Percentiles rank a stretch among this genome's conserved stretches.
Evolutionary conservation across 2,888 invertebrate genomes (phyloP).

Genomic region (Diplolepis rosae): DNA sequence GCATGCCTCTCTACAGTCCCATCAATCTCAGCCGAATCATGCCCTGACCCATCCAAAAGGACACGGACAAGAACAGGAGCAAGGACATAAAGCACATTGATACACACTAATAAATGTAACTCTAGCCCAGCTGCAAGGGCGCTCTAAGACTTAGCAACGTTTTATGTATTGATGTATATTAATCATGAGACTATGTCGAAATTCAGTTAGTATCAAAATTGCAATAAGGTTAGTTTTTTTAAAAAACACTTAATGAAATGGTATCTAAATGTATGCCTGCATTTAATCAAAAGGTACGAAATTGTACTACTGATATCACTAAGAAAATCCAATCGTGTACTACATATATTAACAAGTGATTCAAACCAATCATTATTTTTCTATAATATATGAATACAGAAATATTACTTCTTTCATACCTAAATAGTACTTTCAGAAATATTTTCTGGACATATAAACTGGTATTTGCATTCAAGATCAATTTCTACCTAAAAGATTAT

Average conservation of each 20-base stretch:
- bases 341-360: background rate
- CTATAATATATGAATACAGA: background rate
- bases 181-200: constrained; percentile 46
- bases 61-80: constrained; percentile 73
- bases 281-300: constrained; percentile 64
- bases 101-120: constrained; percentile 71
- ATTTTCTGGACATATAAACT: background rate
- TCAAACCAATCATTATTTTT: background rate
- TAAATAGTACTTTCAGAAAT: background rate
- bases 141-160: constrained; percentile 60
- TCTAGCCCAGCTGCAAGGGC: constrained; percentile 65
- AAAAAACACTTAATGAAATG: constrained; percentile 61
- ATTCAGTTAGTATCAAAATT: constrained; percentile 68
- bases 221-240: constrained; percentile 64
- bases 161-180: constrained; percentile 42
- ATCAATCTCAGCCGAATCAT: constrained; percentile 73
- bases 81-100: constrained; percentile 74
- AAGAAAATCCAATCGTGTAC: constrained; percentile 9
- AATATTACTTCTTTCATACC: background rate
- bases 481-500: background rate
- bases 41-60: constrained; percentile 74
- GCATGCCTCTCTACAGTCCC: constrained; percentile 73
- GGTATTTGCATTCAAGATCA: constrained; percentile 9
- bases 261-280: constrained; percentile 66
- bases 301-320: constrained; percentile 14